phyloP scores from a whole-genome alignment of 1,140 invertebrate species.

The Tetragonula clypearis region DNA sequence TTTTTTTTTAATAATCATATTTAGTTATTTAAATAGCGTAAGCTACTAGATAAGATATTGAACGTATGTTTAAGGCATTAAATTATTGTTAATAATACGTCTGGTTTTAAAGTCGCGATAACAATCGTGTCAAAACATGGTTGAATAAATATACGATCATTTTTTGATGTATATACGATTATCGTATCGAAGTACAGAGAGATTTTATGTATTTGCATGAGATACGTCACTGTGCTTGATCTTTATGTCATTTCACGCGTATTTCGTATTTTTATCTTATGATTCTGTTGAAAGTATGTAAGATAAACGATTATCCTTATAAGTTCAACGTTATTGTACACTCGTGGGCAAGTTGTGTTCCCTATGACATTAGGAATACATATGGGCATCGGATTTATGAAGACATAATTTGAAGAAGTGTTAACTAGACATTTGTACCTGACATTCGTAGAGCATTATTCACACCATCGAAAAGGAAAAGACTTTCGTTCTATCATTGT shows the following conservation, averaged over 20 bases:
- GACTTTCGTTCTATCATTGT: constrained; percentile 25
- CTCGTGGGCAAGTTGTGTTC: constrained; percentile 67
- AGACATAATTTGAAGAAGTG: constrained; percentile 51
- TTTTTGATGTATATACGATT: constrained; percentile 24
- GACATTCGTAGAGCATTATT: constrained; percentile 70
- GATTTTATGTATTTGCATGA: constrained; percentile 41
- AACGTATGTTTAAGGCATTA: constrained; percentile 13
- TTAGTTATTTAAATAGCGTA: not conserved
- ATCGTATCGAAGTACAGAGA: not conserved
- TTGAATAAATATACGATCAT: constrained; percentile 14
- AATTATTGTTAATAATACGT: constrained; percentile 19
- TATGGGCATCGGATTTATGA: constrained; percentile 57
- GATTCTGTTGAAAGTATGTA: constrained; percentile 78
- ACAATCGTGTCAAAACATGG: not conserved
- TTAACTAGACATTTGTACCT: constrained; percentile 74
- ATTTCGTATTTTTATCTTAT: constrained; percentile 57
- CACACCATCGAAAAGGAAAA: constrained; percentile 37
- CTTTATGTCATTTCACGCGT: constrained; percentile 55
- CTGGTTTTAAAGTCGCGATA: constrained; percentile 40
- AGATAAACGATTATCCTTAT: constrained; percentile 74
- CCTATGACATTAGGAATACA: constrained; percentile 71
- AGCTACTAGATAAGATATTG: not conserved
- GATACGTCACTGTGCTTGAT: constrained; percentile 69
- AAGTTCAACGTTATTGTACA: constrained; percentile 66
- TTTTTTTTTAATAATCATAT: not conserved